phyloP scores from a whole-genome alignment of 2,888 invertebrate genomes.

The Scaptodrosophila latifasciaeformis region DNA sequence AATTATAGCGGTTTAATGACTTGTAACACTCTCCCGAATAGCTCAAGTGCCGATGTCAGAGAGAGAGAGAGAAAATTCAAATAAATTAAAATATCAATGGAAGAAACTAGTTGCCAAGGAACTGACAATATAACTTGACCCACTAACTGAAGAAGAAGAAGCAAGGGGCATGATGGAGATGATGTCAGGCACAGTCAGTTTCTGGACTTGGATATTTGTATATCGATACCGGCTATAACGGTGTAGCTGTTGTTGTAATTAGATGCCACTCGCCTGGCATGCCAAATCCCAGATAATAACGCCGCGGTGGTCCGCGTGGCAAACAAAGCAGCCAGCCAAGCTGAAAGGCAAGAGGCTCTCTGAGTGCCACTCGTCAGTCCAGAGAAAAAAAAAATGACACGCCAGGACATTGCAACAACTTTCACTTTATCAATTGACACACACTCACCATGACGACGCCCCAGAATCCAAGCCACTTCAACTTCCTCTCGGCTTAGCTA shows the following conservation, averaged over 20 bases:
- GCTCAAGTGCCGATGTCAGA: constrained; percentile 2
- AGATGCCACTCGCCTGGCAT: constrained; percentile 58
- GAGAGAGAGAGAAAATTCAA: constrained; percentile 10
- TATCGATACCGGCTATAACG: constrained; percentile 20
- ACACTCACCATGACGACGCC: constrained; percentile 52
- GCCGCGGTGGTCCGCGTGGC: constrained; percentile 54
- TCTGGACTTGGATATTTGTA: constrained; percentile 39
- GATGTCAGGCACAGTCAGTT: constrained; percentile 56
- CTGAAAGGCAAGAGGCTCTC: constrained; percentile 19
- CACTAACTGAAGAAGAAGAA: constrained; percentile 22
- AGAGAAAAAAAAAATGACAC: constrained; percentile 34
- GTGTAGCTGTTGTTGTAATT: constrained; percentile 51
- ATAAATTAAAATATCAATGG: constrained; percentile 27
- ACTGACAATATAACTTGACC: constrained; percentile 13
- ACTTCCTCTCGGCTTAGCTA: constrained; percentile 39
- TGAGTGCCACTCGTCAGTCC: constrained; percentile 61
- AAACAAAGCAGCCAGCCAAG: constrained; percentile 27
- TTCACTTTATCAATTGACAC: constrained; percentile 59
- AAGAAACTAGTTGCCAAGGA: constrained; percentile 32
- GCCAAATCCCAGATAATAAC: constrained; percentile 62
- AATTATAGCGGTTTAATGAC: constrained; percentile 65
- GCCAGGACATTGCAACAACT: constrained; percentile 52
- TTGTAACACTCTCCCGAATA: constrained; percentile 42
- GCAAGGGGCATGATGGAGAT: constrained; percentile 40
- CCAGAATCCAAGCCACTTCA: constrained; percentile 10